Base-by-base conservation (phyloP, 92 coral and sea anemone genomes). In the Actinostola sp. region DNA sequence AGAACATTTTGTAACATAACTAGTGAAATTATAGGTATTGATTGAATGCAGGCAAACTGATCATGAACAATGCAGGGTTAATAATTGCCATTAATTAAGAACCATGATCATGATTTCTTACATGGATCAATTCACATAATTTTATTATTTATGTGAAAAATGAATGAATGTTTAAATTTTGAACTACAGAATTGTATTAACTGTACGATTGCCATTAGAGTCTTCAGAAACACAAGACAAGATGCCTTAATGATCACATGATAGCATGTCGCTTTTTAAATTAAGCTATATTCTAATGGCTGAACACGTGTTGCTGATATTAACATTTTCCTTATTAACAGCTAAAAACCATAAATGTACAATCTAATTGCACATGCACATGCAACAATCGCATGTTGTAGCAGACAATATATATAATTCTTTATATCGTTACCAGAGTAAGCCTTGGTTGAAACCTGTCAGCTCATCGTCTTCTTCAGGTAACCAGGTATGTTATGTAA, bases 381-480 rank as follows among this genome's bases (percentile, higher is more conserved):
- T 15, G 29, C 29, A 51, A 14, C 15, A 31, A 12, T 68, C 51
- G 74, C 74, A 68, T 32, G 61, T 26, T 50, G 34, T 27, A n/a
- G 31, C 30, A 28, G 5, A 17, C 25, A 27, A 30, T n/a, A 13
- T 68, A 20, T 49, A 29, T 52, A 50, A 50, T 50, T 68, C 17
- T 73, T 52, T 61, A 19, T 64, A 52, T 49, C 46, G 20, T 50
- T 55, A 17, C 65, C 81, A 75, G 81, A 75, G 72, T 75, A 75
- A 75, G 48, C 81, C 81, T 17, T 75, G 81, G 81, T 49, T 75
- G 69, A 57, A 41, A 66, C 34, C 81, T 12, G 56, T 68, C 33
- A 31, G 2, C 19, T n/a, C 72, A 19, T 25, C 81, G n/a, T 24
- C 71, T 32, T 27, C 72, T 61, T 34, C 72, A 35, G 65, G 63